Percentiles rank a stretch among this genome's conserved stretches.
These are phyloP conservation scores for Macropodus opercularis DNA, from an alignment of 2,797 vertebrate species.

Conservation along the genomic window DNA sequence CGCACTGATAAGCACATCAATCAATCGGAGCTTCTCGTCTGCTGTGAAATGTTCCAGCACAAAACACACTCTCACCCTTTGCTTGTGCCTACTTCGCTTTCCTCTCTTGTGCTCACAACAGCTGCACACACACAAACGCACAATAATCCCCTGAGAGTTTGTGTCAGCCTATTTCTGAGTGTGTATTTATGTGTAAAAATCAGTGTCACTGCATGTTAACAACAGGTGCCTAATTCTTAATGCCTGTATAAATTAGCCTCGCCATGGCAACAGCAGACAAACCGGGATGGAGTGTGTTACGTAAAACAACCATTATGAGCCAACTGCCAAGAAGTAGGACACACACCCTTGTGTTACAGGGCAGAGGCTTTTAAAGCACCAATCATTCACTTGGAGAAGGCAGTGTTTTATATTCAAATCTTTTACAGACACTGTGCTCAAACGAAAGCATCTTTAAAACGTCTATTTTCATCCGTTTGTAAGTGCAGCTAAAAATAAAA, in stretches of 20 bases:
- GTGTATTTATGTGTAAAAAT: slow-evolving; percentile 44
- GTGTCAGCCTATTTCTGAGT: slow-evolving; percentile 6
- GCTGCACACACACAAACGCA: slow-evolving; percentile 13
- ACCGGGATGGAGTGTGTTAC: slow-evolving; percentile 75
- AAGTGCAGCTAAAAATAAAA: slow-evolving; percentile 32
- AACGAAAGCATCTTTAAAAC: slow-evolving; percentile 2
- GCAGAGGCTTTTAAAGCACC: slow-evolving; percentile 50
- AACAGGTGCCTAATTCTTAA: slow-evolving; percentile 72
- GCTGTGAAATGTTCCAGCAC: neutral
- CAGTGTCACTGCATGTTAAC: slow-evolving; percentile 61
- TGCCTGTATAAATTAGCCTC: slow-evolving; percentile 78
- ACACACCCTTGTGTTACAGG: slow-evolving; percentile 56
- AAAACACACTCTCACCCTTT: slow-evolving; percentile 15
- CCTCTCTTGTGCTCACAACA: too few relatives aligned
- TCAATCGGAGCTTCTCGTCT: slow-evolving; percentile 11
- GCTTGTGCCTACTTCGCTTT: slow-evolving; percentile 12
- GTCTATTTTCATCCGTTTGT: slow-evolving; percentile 22
- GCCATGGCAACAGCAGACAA: slow-evolving; percentile 82
- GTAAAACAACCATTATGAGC: slow-evolving; percentile 79
- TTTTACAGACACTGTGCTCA: slow-evolving; percentile 40
- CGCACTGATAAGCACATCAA: slow-evolving; percentile 25
- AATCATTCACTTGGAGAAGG: slow-evolving; percentile 20
- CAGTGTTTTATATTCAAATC: slow-evolving; percentile 4
- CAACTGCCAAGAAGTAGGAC: slow-evolving; percentile 72
- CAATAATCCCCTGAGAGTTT: slow-evolving; percentile 26